A percentile compares a stretch with the other conserved stretches of the same genome.
These are phyloP conservation scores for Botia kubotai DNA, from an alignment of 2,797 vertebrate genomes.

Conservation along the genomic window DNA sequence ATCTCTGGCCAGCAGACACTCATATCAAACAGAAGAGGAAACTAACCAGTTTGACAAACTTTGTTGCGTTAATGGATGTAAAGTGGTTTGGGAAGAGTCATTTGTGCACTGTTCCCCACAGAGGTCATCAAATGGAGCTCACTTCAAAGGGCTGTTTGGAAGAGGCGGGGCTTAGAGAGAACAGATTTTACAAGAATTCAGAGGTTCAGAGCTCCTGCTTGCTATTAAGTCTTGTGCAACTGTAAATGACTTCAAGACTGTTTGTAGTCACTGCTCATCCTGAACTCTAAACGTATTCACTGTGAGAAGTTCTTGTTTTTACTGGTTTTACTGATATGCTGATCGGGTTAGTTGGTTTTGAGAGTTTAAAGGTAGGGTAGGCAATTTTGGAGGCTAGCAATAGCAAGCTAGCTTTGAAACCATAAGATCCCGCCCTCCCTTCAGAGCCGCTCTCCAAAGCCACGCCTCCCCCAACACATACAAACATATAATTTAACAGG, in stretches of 20 bases:
- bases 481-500: too few species aligned
- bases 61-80: conserved; percentile 28
- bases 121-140: conserved; percentile 28
- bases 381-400: too few species aligned
- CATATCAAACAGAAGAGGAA: neutral
- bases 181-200: too few species aligned
- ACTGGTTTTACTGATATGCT: neutral
- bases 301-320: neutral
- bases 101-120: conserved; percentile 22
- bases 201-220: too few species aligned
- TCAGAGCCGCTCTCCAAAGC: too few species aligned
- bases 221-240: conserved; percentile 24
- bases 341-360: neutral
- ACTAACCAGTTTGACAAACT: conserved; percentile 43
- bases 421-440: too few species aligned
- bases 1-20: neutral
- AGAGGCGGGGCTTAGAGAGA: too few species aligned
- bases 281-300: neutral
- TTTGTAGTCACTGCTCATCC: conserved; percentile 9
- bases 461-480: too few species aligned
- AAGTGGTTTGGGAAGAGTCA: conserved; percentile 31
- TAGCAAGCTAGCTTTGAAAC: too few species aligned
- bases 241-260: neutral
- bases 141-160: too few species aligned
- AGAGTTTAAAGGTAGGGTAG: too few species aligned